Evolutionary conservation across 2,797 vertebrate species (phyloP), one percentile per base, ranked within the genome.

Genomic region (Sternarchorhynchus goeldii): DNA sequence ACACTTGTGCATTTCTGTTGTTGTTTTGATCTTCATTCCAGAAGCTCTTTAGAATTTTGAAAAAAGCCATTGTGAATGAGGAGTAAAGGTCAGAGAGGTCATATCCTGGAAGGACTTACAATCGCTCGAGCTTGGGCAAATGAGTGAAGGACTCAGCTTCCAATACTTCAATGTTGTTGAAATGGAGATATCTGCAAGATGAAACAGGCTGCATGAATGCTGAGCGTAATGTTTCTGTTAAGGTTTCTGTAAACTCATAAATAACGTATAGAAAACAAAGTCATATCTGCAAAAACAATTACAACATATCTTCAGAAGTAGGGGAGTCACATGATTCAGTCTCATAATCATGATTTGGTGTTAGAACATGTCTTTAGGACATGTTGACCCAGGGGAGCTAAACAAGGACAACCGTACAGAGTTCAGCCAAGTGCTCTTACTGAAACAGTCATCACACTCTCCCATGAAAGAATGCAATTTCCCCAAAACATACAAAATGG

Each of bases 161-260:
- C 92, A 99, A 86, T 0, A 94, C 95, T 87, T 99, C 97, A 68
- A 99, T 99, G 88, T 96, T 97, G 92, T 99, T 99, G 93, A 99
- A 99, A 92, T 99, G 98, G 88, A 99, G 94, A 86, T 99, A 99
- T 86, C 97, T 99, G 88, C 59, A 91, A 85, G 76, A 86, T 31
- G 86, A 73, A 90, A 85, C 60, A 20, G 39, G 53, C 29, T 67
- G 81, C 59, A 87, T 79, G 86, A 66, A 86, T 56, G 84, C 2
- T 1, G 14, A 10, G 57, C 63, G 56, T 62, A 17, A 41, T 31
- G 31, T 56, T 77, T 71, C 17, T 31, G 32, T 29, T 62, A 17
- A 41, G n/a, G 31, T 56, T 77, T 71, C 17, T 31, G 32, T 29
- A 41, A 41, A 10, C 6, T 41, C 39, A 41, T 41, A 41, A 5